These are phyloP conservation scores for Dynastes maya DNA, from an alignment of 2,888 invertebrate species.

Conservation along the genomic window DNA sequence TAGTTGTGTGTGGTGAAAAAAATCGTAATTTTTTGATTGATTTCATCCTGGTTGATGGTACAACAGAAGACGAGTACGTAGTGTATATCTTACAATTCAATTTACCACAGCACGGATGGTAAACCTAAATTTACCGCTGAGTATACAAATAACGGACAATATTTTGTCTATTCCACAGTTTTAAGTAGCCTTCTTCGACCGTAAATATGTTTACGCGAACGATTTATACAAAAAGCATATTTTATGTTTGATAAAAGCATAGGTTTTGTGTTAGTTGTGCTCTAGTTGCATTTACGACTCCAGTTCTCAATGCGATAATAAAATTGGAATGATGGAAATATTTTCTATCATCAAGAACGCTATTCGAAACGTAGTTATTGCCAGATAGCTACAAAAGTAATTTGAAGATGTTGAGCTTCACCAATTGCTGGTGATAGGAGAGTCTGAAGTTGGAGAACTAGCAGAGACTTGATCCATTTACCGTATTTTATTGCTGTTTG, in stretches of 20 bases:
- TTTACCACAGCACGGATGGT: background rate
- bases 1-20: too few relatives aligned
- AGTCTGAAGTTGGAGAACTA: too few relatives aligned
- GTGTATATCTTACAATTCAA: conserved; percentile 13
- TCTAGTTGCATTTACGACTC: conserved; percentile 18
- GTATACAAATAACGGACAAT: background rate
- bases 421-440: too few relatives aligned
- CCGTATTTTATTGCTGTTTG: too few relatives aligned
- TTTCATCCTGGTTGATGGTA: too few relatives aligned
- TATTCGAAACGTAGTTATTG: too few relatives aligned
- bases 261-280: conserved; percentile 7
- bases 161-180: conserved; percentile 3
- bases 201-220: conserved; percentile 31
- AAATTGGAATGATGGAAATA: background rate
- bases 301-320: conserved; percentile 9
- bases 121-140: background rate
- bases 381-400: too few relatives aligned
- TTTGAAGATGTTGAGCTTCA: too few relatives aligned
- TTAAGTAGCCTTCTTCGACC: conserved; percentile 28
- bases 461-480: too few relatives aligned
- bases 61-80: too few relatives aligned
- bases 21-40: too few relatives aligned
- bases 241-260: conserved; percentile 29
- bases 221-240: conserved; percentile 23
- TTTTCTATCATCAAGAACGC: too few relatives aligned